A percentile compares a stretch with the other conserved stretches of the same genome.
phyloP scores from a whole-genome alignment of 2,888 invertebrate genomes.

The Podabrus alpinus region DNA sequence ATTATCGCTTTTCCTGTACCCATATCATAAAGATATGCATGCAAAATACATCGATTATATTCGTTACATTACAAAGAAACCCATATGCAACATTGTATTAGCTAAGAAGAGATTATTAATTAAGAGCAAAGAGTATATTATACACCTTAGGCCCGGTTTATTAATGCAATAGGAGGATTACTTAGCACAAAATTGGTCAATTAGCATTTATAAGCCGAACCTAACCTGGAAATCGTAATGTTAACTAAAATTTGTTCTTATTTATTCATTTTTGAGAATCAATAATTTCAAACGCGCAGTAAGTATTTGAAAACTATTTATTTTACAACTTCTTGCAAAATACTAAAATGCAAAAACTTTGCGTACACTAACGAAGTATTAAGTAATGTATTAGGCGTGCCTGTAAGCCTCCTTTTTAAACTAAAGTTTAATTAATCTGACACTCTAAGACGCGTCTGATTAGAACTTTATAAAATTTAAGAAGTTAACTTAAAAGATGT shows the following conservation, averaged over 20 bases:
- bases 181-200: background rate
- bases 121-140: background rate
- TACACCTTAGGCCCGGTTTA: background rate
- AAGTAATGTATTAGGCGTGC: background rate
- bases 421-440: constrained; percentile 5
- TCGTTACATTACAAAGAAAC: background rate
- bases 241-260: background rate
- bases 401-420: background rate
- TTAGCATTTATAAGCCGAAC: background rate
- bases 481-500: background rate
- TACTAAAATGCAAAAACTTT: background rate
- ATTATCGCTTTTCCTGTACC: background rate
- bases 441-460: constrained; percentile 1
- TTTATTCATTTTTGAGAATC: background rate
- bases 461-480: constrained; percentile 1
- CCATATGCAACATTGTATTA: background rate
- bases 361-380: background rate
- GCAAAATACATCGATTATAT: background rate
- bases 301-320: background rate
- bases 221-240: background rate
- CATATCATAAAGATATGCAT: background rate
- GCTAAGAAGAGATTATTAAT: background rate
- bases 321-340: background rate
- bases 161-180: background rate
- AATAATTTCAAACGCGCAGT: background rate